A percentile compares a stretch with the other conserved stretches of the same genome.
phyloP scores from a whole-genome alignment of 92 coral and sea anemone genomes.

The Anthopleura xanthogrammica region DNA sequence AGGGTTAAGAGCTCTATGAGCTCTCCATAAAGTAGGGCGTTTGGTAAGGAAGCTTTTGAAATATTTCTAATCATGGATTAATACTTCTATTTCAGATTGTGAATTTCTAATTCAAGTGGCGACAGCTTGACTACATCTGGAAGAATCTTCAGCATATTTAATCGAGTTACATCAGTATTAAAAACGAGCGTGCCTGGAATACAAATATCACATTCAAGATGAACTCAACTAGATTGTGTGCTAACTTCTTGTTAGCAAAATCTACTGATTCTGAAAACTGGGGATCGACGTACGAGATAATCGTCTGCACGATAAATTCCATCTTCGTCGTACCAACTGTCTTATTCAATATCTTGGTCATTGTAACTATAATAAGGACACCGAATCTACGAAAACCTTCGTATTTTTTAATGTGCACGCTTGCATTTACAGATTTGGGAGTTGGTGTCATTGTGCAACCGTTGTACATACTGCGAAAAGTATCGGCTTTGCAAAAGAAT shows the following conservation, averaged over 20 bases:
- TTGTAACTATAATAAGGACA: constrained; percentile 31
- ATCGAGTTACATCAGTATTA: too few relatives aligned
- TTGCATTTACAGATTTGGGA: constrained; percentile 38
- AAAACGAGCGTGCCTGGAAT: too few relatives aligned
- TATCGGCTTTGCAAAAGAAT: constrained; percentile 21
- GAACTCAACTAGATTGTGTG: neutral
- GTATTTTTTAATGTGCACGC: constrained; percentile 29
- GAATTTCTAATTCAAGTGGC: too few relatives aligned
- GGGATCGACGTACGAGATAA: constrained; percentile 30
- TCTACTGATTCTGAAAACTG: constrained; percentile 29
- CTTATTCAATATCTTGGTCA: constrained; percentile 28
- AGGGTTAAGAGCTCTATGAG: too few relatives aligned
- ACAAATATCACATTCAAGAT: neutral
- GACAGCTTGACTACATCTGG: too few relatives aligned
- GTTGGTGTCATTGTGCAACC: constrained; percentile 43
- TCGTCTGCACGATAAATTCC: constrained; percentile 1
- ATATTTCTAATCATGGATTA: too few relatives aligned
- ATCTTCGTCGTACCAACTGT: constrained; percentile 29
- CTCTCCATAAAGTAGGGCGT: too few relatives aligned
- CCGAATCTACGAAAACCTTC: constrained; percentile 46
- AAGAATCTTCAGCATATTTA: too few relatives aligned
- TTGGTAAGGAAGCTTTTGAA: too few relatives aligned
- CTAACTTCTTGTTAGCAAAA: constrained; percentile 14
- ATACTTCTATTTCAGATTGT: too few relatives aligned
- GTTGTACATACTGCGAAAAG: constrained; percentile 35